Percentiles rank a stretch among this genome's conserved stretches.
phyloP scores from a whole-genome alignment of 2,113 vertebrate genomes.

The Antigone vipio region DNA sequence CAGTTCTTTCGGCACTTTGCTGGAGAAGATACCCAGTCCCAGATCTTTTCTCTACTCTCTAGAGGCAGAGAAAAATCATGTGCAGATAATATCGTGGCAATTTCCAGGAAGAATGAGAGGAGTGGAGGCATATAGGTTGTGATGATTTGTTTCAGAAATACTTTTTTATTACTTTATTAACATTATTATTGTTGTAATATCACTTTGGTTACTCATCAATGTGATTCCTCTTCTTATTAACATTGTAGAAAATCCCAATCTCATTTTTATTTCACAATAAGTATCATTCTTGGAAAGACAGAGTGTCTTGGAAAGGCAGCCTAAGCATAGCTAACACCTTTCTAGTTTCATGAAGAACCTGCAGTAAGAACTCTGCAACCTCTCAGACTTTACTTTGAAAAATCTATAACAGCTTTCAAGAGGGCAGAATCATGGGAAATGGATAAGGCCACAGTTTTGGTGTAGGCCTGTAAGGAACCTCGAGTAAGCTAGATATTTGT shows the following conservation, averaged over 20 bases:
- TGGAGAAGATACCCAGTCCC: not conserved
- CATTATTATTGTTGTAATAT: not conserved
- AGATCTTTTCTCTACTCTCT: not conserved
- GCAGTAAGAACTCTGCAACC: not conserved
- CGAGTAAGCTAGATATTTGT: not conserved
- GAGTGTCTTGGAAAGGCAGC: not conserved
- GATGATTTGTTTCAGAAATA: not conserved
- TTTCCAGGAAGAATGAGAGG: not conserved
- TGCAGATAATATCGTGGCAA: not conserved
- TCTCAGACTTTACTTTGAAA: not conserved
- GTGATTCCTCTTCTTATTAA: not conserved
- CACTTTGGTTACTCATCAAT: not conserved
- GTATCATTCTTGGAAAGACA: not conserved
- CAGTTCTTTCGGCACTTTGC: not conserved
- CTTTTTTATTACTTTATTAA: not conserved
- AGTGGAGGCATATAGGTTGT: accelerated
- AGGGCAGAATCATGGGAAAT: not conserved
- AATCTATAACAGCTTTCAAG: not conserved
- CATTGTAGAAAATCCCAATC: not conserved
- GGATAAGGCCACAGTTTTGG: not conserved
- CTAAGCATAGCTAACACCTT: not conserved
- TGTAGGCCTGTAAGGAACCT: not conserved
- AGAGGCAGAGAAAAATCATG: not conserved
- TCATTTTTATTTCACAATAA: not conserved
- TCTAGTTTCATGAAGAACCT: not conserved